A percentile compares a stretch with the other conserved stretches of the same genome.
Conservation (phyloP, 2,797 vertebrate species). For the Lates japonicus region DNA sequence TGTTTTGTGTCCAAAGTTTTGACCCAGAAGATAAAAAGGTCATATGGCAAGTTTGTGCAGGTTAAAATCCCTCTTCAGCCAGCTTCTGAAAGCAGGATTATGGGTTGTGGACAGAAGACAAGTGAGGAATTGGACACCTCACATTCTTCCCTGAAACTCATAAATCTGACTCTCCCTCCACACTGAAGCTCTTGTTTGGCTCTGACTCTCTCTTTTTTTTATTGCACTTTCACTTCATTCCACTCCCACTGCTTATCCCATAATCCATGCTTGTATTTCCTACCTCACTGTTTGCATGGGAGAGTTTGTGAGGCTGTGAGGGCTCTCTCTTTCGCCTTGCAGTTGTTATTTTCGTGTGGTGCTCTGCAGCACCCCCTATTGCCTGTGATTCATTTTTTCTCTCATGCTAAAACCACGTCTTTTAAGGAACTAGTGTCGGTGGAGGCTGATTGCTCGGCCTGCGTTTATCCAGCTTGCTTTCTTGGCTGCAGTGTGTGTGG, state of each 20-base stretch:
- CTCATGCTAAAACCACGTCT: background rate
- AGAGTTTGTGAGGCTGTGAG: conserved; percentile 31
- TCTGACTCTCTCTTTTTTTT: conserved; percentile 41
- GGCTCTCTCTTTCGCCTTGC: background rate
- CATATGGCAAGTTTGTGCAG: conserved; percentile 25
- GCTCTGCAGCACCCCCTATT: conserved; percentile 36
- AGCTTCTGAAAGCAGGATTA: conserved; percentile 42
- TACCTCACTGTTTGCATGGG: conserved; percentile 56
- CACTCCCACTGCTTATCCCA: conserved; percentile 60
- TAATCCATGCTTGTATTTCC: conserved; percentile 64
- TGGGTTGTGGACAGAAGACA: conserved; percentile 62
- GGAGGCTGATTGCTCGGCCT: too few species aligned
- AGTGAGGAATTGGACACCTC: conserved; percentile 80
- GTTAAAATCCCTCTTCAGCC: conserved; percentile 39
- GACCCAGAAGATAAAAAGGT: conserved; percentile 31
- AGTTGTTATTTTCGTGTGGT: background rate
- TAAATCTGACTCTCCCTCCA: conserved; percentile 69
- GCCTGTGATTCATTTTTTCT: background rate
- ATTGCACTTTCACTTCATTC: conserved; percentile 64
- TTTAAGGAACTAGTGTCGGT: background rate
- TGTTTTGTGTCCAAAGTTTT: conserved; percentile 3
- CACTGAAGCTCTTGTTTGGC: conserved; percentile 71
- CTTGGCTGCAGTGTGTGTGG: too few species aligned
- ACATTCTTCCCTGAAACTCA: conserved; percentile 74
- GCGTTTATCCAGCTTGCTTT: too few species aligned